These are phyloP conservation scores for Rhagoletis zephyria DNA, from an alignment of 1,140 invertebrate genomes.

Conservation along the genomic window DNA sequence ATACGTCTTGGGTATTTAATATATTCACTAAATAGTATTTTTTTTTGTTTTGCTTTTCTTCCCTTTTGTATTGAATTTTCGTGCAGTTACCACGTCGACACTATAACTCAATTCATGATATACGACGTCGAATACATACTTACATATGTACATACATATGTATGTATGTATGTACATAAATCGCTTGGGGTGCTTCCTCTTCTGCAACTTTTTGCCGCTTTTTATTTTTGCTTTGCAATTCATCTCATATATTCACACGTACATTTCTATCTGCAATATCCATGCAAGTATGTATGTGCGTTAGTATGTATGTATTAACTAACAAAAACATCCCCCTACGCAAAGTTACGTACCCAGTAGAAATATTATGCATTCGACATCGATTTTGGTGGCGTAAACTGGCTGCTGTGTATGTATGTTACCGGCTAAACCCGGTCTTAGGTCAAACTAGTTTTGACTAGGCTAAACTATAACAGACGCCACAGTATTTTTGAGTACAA, in stretches of 20 bases:
- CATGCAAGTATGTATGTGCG: neutral
- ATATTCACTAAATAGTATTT: neutral
- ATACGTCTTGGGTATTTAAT: neutral
- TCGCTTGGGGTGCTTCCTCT: neutral
- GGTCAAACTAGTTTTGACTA: no score
- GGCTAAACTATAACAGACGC: no score
- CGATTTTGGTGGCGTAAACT: no score
- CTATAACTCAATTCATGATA: constrained; percentile 50
- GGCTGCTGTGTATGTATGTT: no score
- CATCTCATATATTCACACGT: neutral
- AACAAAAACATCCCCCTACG: constrained; percentile 33
- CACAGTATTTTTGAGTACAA: no score
- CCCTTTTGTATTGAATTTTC: constrained; percentile 45
- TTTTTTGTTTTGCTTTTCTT: neutral
- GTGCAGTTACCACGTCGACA: constrained; percentile 42
- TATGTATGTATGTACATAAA: no score
- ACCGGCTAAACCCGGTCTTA: no score
- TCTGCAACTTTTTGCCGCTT: neutral
- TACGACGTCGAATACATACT: constrained; percentile 11
- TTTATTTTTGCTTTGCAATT: constrained; percentile 43
- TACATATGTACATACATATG: neutral
- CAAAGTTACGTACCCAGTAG: neutral
- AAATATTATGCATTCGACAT: no score
- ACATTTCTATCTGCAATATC: no score
- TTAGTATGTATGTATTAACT: neutral